Evolutionary conservation across 2,888 invertebrate genomes (phyloP), one percentile per base, ranked within the genome.

Genomic region (Caenorhabditis japonica): DNA sequence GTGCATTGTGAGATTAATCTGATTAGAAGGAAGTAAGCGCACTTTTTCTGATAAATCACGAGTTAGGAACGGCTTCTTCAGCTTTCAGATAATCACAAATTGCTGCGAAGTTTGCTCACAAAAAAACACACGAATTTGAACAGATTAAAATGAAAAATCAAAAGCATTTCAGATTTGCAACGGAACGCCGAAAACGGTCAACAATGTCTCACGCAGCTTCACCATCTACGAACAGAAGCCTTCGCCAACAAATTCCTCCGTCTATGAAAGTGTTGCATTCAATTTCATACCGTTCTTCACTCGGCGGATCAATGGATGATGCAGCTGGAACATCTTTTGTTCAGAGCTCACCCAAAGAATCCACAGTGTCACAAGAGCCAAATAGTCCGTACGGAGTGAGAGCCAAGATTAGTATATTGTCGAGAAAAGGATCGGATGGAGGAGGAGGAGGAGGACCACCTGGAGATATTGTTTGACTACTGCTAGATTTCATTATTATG

Each of bases 151-250:
- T 46, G 2, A 52, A 36, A 4, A 19, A 23, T 27, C 13, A 21
- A 33, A 30, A 7, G 10, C 4, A 17, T 64, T 81, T 34, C 61
- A 85, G 86, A 69, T 82, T 83, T 23, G 84, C 84, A 8, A 85
- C 86, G 2, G 86, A 86, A 56, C 75, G 86, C 8, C 56, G 86
- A 49, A 86, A 86, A 69, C 78, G 86, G 10, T 81, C 81, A 49
- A 86, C 85, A n/a, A 81, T 86, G 77, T 83, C 84, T 2, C 85
- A 86, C 60, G 79, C 82, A 15, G 79, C 81, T 8, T 83, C 85
- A 12, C 83, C 84, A 10, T 80, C 79, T 7, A 81, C 77, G 1
- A 69, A 83, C n/a, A 83, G 82, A 47, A 81, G 81, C 60, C 59
- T 86, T n/a, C 59, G 69, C 8, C 68, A 74, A 49, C 75, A 75